These are phyloP conservation scores for Moxostoma hubbsi DNA, from an alignment of 2,797 vertebrate species.

Conservation along the genomic window DNA sequence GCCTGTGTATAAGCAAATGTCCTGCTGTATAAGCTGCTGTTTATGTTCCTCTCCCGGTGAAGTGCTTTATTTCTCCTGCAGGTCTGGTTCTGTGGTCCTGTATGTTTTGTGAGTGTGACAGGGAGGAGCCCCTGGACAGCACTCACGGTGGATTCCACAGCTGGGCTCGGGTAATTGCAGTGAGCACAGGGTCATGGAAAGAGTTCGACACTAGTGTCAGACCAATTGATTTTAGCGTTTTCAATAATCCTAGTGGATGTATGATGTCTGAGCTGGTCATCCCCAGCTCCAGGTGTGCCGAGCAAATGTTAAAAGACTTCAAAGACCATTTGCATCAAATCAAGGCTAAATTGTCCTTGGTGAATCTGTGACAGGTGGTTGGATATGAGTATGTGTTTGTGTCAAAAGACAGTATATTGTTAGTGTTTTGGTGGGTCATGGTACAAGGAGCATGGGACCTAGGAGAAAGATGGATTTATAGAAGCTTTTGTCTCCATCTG, in stretches of 20 bases:
- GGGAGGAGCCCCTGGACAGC: conserved; percentile 65
- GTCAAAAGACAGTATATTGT: conserved; percentile 6
- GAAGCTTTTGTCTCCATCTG: conserved; percentile 72
- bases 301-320: conserved; percentile 64
- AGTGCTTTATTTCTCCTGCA: conserved; percentile 41
- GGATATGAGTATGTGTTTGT: conserved; percentile 9
- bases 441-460: conserved; percentile 13
- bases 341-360: conserved; percentile 50
- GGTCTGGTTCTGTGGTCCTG: conserved; percentile 48
- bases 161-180: conserved; percentile 73
- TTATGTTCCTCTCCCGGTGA: conserved; percentile 25
- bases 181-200: conserved; percentile 64
- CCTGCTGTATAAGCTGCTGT: neutral
- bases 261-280: conserved; percentile 56
- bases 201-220: conserved; percentile 54
- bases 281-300: conserved; percentile 65
- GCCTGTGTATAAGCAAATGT: neutral
- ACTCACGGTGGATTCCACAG: conserved; percentile 71
- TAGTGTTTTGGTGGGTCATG: conserved; percentile 30
- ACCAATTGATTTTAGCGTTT: conserved; percentile 57
- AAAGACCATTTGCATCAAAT: conserved; percentile 71
- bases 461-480: conserved; percentile 32
- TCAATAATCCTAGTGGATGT: conserved; percentile 65
- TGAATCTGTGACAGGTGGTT: conserved; percentile 48
- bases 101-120: conserved; percentile 49